Evolutionary conservation across 2,797 vertebrate species (phyloP).

Genomic region (Takifugu ocellatus): DNA sequence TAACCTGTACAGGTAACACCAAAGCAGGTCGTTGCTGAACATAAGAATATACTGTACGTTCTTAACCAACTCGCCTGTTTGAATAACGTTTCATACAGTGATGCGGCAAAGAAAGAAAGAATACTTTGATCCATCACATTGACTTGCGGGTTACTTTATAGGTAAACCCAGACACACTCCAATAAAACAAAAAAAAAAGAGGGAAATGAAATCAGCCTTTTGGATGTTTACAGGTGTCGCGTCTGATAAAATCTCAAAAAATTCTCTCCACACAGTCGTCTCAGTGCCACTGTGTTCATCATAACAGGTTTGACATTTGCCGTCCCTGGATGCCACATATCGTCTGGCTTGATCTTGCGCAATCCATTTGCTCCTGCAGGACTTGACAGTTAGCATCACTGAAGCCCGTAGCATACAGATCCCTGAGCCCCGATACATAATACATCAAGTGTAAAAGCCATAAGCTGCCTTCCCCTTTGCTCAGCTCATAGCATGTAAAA

Average conservation of each 20-base stretch:
- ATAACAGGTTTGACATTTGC: slow-evolving; percentile 18
- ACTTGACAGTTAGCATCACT: slow-evolving; percentile 42
- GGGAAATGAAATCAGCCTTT: too few relatives aligned
- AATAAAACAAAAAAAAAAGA: too few relatives aligned
- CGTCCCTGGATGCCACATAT: slow-evolving; percentile 34
- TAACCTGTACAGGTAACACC: too few relatives aligned
- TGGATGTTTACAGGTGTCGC: slow-evolving; percentile 3
- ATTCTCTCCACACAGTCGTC: slow-evolving; percentile 28
- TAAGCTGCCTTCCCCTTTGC: slow-evolving; percentile 26
- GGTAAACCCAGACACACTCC: too few relatives aligned
- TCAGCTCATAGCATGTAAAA: slow-evolving; percentile 9
- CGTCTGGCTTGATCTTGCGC: slow-evolving; percentile 34
- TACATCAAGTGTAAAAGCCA: slow-evolving; percentile 45
- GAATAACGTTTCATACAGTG: too few relatives aligned
- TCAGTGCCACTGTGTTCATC: slow-evolving; percentile 28
- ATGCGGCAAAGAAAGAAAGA: too few relatives aligned
- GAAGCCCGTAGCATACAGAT: slow-evolving; percentile 30
- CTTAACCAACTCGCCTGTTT: too few relatives aligned
- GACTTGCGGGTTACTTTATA: too few relatives aligned
- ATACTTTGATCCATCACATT: too few relatives aligned
- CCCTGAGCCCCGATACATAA: slow-evolving; percentile 42
- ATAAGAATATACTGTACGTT: too few relatives aligned
- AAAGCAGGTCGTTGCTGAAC: too few relatives aligned
- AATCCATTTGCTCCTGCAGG: slow-evolving; percentile 43
- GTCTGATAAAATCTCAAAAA: slow-evolving; percentile 28